Evolutionary conservation across 2,888 invertebrate genomes (phyloP).

Genomic region (Scrobipalpa atriplicella): DNA sequence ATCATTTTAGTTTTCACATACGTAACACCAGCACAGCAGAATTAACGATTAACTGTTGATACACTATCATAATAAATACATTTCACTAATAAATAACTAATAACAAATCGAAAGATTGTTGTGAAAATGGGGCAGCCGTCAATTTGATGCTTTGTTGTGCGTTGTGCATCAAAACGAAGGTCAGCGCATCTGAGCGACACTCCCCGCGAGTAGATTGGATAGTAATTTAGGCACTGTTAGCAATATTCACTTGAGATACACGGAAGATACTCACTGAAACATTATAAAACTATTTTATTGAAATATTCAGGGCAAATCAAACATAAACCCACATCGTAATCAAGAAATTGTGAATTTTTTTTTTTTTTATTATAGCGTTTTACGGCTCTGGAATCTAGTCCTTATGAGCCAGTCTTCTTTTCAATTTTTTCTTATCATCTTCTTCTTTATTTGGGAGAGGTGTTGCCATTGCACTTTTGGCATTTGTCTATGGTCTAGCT

Average conservation of each 20-base stretch:
- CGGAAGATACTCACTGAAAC: constrained; percentile 76
- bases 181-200: constrained; percentile 81
- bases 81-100: constrained; percentile 54
- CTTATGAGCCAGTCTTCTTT: too few relatives aligned
- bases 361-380: too few relatives aligned
- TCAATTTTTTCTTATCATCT: too few relatives aligned
- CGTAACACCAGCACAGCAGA: constrained; percentile 58
- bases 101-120: constrained; percentile 72
- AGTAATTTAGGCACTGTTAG: constrained; percentile 45
- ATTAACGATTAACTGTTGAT: constrained; percentile 44
- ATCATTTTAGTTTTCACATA: constrained; percentile 69
- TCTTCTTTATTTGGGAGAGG: constrained; percentile 54
- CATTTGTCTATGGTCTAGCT: constrained; percentile 1
- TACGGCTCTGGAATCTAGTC: too few relatives aligned
- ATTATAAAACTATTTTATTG: constrained; percentile 67
- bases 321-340: constrained; percentile 76
- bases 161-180: constrained; percentile 84
- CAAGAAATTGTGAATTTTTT: constrained; percentile 73
- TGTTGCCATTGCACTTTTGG: constrained; percentile 55
- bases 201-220: constrained; percentile 59
- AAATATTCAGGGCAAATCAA: constrained; percentile 74
- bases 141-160: constrained; percentile 84
- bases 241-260: constrained; percentile 38
- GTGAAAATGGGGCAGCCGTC: constrained; percentile 84
- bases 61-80: constrained; percentile 46